Evolutionary conservation across 2,113 vertebrate species (phyloP).

Genomic region (Lycaon pictus): DNA sequence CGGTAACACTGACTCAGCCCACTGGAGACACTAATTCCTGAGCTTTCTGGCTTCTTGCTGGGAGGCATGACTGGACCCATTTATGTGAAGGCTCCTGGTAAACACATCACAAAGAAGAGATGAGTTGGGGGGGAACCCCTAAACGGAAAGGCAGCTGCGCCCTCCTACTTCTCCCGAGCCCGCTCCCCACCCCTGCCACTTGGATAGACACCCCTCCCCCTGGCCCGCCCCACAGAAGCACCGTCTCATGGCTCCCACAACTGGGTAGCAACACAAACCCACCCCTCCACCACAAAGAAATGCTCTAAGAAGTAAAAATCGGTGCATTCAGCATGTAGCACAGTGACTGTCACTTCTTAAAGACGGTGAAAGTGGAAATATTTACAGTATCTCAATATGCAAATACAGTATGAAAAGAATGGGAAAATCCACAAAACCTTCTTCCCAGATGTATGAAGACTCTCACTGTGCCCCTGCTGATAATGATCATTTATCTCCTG

Average conservation of each 20-base stretch:
- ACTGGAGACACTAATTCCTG: constrained; percentile 95
- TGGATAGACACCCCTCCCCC: neutral
- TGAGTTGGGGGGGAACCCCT: constrained; percentile 52
- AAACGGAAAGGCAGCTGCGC: neutral
- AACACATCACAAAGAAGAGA: constrained; percentile 72
- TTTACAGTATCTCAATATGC: neutral
- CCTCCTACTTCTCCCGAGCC: neutral
- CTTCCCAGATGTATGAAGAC: neutral
- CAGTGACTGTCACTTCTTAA: neutral
- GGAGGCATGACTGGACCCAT: constrained; percentile 99
- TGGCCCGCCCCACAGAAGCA: rapidly evolving
- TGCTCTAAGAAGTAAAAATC: neutral
- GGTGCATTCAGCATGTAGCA: rapidly evolving
- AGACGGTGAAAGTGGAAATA: neutral
- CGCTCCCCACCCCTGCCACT: neutral
- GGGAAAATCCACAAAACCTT: neutral
- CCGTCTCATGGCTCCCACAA: rapidly evolving
- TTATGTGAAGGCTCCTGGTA: constrained; percentile 93
- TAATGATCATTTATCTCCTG: neutral
- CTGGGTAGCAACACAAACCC: neutral
- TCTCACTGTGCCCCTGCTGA: neutral
- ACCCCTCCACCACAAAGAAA: neutral
- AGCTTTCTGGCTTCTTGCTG: constrained; percentile 98
- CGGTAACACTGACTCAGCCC: constrained; percentile 94
- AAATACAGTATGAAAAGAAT: neutral